phyloP scores from a whole-genome alignment of 2,888 invertebrate species.

The Aromia moschata region DNA sequence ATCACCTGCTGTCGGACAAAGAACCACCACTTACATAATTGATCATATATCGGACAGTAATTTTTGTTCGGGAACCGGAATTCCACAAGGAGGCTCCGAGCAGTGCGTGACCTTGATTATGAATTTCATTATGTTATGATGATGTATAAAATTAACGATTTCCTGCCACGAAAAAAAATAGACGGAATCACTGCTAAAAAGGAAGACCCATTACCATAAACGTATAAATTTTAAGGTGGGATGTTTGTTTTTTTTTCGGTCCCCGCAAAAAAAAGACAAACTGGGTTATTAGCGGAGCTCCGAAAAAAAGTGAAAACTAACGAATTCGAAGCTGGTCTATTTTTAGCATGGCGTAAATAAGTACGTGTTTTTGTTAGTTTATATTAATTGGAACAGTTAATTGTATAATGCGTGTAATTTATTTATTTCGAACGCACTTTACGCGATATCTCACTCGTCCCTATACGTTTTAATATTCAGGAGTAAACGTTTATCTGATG shows the following conservation, averaged over 20 bases:
- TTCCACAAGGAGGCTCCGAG: slow-evolving; percentile 34
- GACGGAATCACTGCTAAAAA: slow-evolving; percentile 4
- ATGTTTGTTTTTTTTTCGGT: too few relatives aligned
- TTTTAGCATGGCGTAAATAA: too few relatives aligned
- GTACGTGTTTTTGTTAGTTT: too few relatives aligned
- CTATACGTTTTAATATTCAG: slow-evolving; percentile 27
- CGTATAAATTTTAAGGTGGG: too few relatives aligned
- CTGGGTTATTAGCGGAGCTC: too few relatives aligned
- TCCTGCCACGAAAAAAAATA: slow-evolving; percentile 30
- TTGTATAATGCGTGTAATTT: too few relatives aligned
- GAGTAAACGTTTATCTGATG: slow-evolving; percentile 28
- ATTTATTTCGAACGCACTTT: too few relatives aligned
- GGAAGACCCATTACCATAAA: too few relatives aligned
- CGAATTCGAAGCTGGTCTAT: too few relatives aligned
- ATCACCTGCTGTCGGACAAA: slow-evolving; percentile 29
- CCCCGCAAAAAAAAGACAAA: too few relatives aligned
- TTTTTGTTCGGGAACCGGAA: slow-evolving; percentile 35
- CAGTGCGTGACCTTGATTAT: slow-evolving; percentile 33
- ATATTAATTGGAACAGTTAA: too few relatives aligned
- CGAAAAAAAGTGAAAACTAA: too few relatives aligned
- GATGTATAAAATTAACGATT: slow-evolving; percentile 30
- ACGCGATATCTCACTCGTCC: background rate
- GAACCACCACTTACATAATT: slow-evolving; percentile 31
- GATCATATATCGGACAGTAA: slow-evolving; percentile 31
- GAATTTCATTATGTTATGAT: slow-evolving; percentile 32